Conservation (phyloP, 2,113 vertebrate species). For the Pelodiscus sinensis region DNA sequence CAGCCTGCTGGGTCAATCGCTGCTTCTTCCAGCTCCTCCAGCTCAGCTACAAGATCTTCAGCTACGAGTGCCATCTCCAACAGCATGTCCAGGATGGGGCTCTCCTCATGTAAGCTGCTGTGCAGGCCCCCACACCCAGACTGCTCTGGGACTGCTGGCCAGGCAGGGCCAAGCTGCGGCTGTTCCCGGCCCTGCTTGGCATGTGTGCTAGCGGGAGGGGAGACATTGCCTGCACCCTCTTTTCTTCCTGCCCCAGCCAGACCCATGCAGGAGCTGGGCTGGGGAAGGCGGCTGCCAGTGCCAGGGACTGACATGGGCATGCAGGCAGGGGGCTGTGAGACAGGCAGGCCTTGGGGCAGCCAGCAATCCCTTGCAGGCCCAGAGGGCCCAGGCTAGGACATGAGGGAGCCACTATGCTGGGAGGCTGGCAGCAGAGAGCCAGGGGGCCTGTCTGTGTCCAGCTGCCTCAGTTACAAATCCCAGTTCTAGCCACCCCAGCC, state of each 20-base stretch:
- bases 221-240: background rate
- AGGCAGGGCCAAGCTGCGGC: background rate
- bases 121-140: background rate
- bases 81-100: constrained; percentile 82
- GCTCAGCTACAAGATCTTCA: constrained; percentile 79
- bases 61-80: constrained; percentile 80
- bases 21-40: constrained; percentile 81
- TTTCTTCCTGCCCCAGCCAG: background rate
- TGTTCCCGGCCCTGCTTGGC: background rate
- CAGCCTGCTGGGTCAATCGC: constrained; percentile 75
- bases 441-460: too few species aligned
- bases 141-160: background rate
- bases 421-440: too few species aligned
- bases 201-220: background rate
- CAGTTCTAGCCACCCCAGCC: too few species aligned
- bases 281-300: background rate
- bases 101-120: constrained; percentile 76
- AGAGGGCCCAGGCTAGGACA: too few species aligned
- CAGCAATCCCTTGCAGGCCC: too few species aligned
- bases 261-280: background rate
- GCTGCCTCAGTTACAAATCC: too few species aligned
- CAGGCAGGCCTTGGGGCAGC: too few species aligned
- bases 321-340: too few species aligned
- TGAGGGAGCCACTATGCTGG: too few species aligned
- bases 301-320: background rate